Conservation (phyloP, 2,113 vertebrate species). For the Ibidorhyncha struthersii region DNA sequence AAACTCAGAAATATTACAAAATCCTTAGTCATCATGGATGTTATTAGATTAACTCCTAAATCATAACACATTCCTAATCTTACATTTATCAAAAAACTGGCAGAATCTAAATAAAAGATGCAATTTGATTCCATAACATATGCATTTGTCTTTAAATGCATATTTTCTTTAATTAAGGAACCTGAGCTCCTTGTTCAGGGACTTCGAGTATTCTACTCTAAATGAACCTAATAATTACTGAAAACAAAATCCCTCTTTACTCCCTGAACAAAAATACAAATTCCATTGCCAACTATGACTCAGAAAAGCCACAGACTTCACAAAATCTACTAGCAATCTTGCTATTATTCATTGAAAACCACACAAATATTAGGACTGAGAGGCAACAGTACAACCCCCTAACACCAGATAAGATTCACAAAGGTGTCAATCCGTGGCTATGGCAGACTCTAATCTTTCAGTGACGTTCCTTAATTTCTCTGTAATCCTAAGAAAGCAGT, state of each 20-base stretch:
- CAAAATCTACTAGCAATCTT: neutral
- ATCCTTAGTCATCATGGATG: neutral
- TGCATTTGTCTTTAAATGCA: neutral
- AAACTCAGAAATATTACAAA: slow-evolving; percentile 14
- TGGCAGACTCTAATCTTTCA: neutral
- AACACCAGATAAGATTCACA: neutral
- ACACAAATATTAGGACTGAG: neutral
- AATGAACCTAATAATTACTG: neutral
- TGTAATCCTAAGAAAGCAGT: neutral
- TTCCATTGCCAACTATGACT: neutral
- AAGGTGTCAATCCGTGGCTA: neutral
- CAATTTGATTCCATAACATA: neutral
- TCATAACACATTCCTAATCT: neutral
- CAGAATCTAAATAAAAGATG: neutral
- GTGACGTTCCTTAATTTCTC: neutral
- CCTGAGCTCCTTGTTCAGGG: neutral
- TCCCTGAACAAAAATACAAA: neutral
- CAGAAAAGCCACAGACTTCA: neutral
- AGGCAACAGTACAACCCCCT: neutral
- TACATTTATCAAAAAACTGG: neutral
- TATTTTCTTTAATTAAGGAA: neutral
- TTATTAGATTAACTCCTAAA: neutral
- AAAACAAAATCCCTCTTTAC: neutral
- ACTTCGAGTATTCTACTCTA: neutral
- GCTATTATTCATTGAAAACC: neutral